A percentile compares a stretch with the other conserved stretches of the same genome.
Conservation (phyloP, 64 coral and sea anemone species). For the Dendronephthya gigantea region DNA sequence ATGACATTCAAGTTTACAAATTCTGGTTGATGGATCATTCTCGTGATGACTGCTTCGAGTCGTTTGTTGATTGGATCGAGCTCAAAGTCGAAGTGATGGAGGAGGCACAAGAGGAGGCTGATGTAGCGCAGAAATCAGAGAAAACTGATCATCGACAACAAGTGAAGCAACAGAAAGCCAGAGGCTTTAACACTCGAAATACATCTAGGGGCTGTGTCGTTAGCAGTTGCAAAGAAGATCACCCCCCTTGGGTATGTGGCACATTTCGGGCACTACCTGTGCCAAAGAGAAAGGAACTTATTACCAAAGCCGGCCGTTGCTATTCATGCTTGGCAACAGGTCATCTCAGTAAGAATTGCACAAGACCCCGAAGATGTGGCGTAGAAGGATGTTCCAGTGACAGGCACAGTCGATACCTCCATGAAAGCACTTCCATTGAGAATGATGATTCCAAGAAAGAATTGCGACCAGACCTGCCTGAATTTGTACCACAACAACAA, state of each 20-base stretch:
- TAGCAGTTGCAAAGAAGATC: conserved; percentile 1
- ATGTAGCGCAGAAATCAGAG: neutral
- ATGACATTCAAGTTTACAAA: conserved; percentile 42
- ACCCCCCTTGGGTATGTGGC: conserved; percentile 32
- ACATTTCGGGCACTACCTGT: conserved; percentile 29
- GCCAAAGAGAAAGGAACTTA: conserved; percentile 30
- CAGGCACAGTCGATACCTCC: conserved; percentile 39
- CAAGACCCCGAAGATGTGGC: conserved; percentile 20
- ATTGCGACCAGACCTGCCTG: no score
- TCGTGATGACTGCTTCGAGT: conserved; percentile 24
- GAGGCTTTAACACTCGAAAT: conserved; percentile 10
- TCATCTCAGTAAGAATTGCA: conserved; percentile 38
- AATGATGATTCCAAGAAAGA: no score
- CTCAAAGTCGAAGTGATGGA: conserved; percentile 41
- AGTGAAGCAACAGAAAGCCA: neutral
- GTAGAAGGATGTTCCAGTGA: conserved; percentile 31
- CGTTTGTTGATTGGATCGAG: conserved; percentile 41
- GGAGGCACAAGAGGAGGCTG: conserved; percentile 29
- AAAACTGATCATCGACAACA: neutral
- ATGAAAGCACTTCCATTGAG: neutral
- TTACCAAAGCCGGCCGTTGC: conserved; percentile 23
- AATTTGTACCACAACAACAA: no score
- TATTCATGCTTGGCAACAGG: conserved; percentile 40
- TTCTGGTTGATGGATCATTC: conserved; percentile 26
- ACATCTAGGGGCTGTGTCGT: conserved; percentile 22